phyloP scores from a whole-genome alignment of 1,140 invertebrate species.

The Antheraea mylitta region DNA sequence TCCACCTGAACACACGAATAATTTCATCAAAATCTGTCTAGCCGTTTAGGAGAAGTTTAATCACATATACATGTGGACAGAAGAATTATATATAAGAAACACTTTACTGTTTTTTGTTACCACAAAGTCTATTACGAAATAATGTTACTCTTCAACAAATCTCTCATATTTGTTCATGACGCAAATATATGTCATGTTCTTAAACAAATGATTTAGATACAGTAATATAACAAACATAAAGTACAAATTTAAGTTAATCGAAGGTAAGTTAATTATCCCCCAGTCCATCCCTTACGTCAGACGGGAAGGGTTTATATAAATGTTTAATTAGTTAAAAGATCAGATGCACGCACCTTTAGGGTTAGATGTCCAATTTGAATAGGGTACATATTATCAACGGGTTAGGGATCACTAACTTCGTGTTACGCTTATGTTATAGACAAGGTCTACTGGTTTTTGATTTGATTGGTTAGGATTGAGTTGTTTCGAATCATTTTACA shows the following conservation, averaged over 20 bases:
- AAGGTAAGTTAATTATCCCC: neutral
- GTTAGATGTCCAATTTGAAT: slow-evolving; percentile 5
- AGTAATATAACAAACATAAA: neutral
- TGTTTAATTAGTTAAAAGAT: slow-evolving; percentile 21
- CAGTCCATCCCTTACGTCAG: neutral
- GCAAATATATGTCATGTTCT: no score
- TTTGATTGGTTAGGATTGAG: neutral
- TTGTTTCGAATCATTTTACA: neutral
- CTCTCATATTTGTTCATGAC: no score
- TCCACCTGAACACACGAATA: no score
- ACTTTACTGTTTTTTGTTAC: no score
- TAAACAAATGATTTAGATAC: no score
- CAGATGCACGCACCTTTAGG: slow-evolving; percentile 12
- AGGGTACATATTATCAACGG: slow-evolving; percentile 3
- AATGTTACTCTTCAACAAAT: no score
- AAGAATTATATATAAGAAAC: no score
- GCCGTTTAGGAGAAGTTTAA: no score
- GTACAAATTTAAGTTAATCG: neutral
- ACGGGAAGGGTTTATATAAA: slow-evolving; percentile 12
- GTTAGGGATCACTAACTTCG: neutral
- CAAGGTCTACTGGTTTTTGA: neutral
- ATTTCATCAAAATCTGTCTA: no score
- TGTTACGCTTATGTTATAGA: neutral
- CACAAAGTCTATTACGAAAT: no score
- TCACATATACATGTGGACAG: no score